Percentiles rank a stretch among this genome's conserved stretches.
phyloP scores from a whole-genome alignment of 2,113 vertebrate species.

The Orthonyx spaldingii region DNA sequence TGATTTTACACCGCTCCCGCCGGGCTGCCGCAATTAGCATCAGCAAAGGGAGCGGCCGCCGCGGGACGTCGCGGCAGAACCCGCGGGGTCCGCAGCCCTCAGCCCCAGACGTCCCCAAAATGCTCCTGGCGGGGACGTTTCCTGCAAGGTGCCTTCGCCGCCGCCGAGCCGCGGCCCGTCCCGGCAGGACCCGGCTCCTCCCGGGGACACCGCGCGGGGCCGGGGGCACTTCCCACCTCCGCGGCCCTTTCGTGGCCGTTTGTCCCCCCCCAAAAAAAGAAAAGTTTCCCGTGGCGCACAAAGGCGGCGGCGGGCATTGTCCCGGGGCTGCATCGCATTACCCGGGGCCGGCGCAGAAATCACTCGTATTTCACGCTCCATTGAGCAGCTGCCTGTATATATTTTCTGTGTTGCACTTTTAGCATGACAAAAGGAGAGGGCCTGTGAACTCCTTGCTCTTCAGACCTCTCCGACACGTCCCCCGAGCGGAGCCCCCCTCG shows the following conservation, averaged over 20 bases:
- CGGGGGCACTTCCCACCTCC: accelerated
- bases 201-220: neutral
- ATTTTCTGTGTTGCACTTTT: conserved; percentile 47
- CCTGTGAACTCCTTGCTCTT: conserved; percentile 66
- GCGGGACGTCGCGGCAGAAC: neutral
- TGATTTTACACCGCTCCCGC: neutral
- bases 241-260: neutral
- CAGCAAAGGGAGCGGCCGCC: neutral
- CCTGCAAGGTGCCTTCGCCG: neutral
- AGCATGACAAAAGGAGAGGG: conserved; percentile 63
- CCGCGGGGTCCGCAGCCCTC: neutral
- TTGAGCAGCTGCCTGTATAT: conserved; percentile 56
- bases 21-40: neutral
- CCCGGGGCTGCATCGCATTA: conserved; percentile 30
- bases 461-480: conserved; percentile 52
- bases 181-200: neutral
- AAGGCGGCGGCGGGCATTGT: conserved; percentile 31
- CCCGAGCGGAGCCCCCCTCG: conserved; percentile 28
- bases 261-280: neutral
- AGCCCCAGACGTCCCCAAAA: neutral
- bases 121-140: too few relatives aligned
- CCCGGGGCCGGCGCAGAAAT: neutral
- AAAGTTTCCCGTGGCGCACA: conserved; percentile 29
- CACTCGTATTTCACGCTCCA: conserved; percentile 48
- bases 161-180: accelerated